A percentile compares a stretch with the other conserved stretches of the same genome.
These are phyloP conservation scores for Heliconius hewitsoni DNA, from an alignment of 1,140 invertebrate species.

Conservation along the genomic window DNA sequence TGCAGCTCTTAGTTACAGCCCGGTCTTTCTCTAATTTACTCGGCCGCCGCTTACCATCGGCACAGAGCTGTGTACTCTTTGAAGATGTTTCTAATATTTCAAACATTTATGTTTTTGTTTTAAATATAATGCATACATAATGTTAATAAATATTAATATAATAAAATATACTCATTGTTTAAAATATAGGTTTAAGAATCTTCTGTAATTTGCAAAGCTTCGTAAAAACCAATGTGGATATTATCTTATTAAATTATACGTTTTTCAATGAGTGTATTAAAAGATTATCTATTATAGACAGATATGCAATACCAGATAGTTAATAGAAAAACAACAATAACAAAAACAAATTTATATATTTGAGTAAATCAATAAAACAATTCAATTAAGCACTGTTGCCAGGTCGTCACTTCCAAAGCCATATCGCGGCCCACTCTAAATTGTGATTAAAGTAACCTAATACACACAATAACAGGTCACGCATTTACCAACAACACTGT, in stretches of 20 bases:
- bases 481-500: constrained; percentile 68
- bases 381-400: constrained; percentile 70
- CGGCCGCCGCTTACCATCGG: constrained; percentile 52
- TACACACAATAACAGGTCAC: constrained; percentile 80
- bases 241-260: too few relatives aligned
- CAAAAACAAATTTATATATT: constrained; percentile 40
- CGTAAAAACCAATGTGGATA: too few relatives aligned
- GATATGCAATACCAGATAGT: neutral
- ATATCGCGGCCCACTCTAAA: constrained; percentile 76
- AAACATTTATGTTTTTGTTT: constrained; percentile 14
- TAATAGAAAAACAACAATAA: neutral
- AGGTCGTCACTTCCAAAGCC: constrained; percentile 71
- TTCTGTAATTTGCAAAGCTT: too few relatives aligned
- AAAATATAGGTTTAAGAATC: too few relatives aligned
- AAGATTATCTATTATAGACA: too few relatives aligned
- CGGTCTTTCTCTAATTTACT: constrained; percentile 74
- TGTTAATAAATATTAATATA: too few relatives aligned
- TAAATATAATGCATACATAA: neutral
- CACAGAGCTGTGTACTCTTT: constrained; percentile 27
- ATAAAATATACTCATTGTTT: too few relatives aligned
- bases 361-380: constrained; percentile 55
- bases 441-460: constrained; percentile 80
- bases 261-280: too few relatives aligned
- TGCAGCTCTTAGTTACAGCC: constrained; percentile 68
- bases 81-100: constrained; percentile 27